Conservation (phyloP, 2,113 vertebrate genomes). For the Rhadina sibilatrix region DNA sequence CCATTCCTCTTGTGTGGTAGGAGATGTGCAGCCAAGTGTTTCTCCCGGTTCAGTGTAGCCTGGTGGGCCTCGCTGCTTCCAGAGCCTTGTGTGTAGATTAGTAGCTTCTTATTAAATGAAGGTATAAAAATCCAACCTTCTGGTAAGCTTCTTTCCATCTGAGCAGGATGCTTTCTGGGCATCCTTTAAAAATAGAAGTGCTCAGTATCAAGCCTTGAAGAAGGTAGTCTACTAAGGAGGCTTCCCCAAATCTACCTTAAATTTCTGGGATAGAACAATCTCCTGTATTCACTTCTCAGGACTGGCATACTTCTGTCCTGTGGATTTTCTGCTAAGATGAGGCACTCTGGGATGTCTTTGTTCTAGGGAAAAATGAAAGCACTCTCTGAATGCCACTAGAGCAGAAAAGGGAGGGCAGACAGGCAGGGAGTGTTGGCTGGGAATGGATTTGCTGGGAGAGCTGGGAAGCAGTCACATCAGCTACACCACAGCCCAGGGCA, state of each 20-base stretch:
- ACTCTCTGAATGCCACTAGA: neutral
- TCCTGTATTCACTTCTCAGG: neutral
- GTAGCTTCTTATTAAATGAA: neutral
- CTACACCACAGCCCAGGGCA: neutral
- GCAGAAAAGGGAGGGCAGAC: neutral
- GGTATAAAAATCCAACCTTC: neutral
- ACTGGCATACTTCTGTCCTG: neutral
- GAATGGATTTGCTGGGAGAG: neutral
- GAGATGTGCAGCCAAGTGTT: neutral
- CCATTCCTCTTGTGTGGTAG: neutral
- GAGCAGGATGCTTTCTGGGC: neutral
- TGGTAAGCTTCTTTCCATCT: neutral
- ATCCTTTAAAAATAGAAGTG: neutral
- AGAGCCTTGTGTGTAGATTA: neutral
- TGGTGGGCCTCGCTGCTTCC: neutral
- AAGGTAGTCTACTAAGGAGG: neutral
- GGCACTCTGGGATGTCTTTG: neutral
- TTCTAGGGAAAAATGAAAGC: neutral
- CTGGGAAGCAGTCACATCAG: neutral
- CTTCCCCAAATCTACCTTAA: neutral
- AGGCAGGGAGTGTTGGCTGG: neutral
- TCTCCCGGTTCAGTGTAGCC: neutral
- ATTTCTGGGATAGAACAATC: neutral
- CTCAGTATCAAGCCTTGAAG: neutral
- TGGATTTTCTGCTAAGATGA: neutral